These are phyloP conservation scores for Trissonchulus sp. DNA, from an alignment of 2,888 invertebrate genomes.

Conservation along the genomic window DNA sequence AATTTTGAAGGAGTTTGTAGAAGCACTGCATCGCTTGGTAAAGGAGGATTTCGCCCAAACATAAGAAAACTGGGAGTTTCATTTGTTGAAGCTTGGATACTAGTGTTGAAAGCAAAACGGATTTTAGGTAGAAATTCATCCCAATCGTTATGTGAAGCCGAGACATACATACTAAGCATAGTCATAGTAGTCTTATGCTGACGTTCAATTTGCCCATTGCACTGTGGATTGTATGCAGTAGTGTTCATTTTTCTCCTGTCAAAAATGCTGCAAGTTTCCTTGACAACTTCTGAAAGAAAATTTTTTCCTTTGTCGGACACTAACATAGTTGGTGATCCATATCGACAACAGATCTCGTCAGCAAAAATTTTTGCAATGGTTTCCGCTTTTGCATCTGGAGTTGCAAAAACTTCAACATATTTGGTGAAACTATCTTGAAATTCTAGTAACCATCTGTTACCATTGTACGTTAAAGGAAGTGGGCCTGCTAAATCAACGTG, in stretches of 20 bases:
- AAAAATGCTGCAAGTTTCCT: not conserved
- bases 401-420: constrained; percentile 41
- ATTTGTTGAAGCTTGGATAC: no score
- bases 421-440: constrained; percentile 37
- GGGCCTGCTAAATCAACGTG: constrained; percentile 41
- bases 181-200: no score
- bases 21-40: no score
- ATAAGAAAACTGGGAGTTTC: no score
- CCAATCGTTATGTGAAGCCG: no score
- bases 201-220: constrained; percentile 17
- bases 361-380: constrained; percentile 41
- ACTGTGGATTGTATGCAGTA: constrained; percentile 19
- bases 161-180: no score
- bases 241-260: constrained; percentile 16
- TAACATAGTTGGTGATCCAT: not conserved
- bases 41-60: no score
- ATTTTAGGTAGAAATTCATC: no score
- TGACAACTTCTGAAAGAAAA: not conserved
- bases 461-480: constrained; percentile 31
- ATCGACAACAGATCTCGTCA: not conserved
- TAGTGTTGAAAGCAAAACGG: no score
- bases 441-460: constrained; percentile 40
- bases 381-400: constrained; percentile 45
- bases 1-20: no score
- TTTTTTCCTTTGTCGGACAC: constrained; percentile 16